Evolutionary conservation across 2,113 vertebrate species (phyloP).

Genomic region (Prionailurus bengalensis): DNA sequence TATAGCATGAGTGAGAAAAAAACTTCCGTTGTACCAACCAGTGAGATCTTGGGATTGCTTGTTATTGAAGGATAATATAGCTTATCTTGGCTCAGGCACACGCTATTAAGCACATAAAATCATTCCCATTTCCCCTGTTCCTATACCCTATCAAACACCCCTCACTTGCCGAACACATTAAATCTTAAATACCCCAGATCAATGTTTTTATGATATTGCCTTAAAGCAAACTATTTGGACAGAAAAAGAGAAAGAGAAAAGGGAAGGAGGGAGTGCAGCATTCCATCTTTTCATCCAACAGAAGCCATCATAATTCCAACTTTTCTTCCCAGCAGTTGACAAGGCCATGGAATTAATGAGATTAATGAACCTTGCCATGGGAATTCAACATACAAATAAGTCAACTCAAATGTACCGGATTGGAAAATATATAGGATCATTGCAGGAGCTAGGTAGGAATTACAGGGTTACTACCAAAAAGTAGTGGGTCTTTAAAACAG

Average conservation of each 20-base stretch:
- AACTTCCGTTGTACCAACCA: not conserved
- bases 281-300: not conserved
- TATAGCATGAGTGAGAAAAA: not conserved
- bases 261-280: not conserved
- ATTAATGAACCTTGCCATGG: not conserved
- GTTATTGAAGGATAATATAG: not conserved
- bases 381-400: not conserved
- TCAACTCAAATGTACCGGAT: not conserved
- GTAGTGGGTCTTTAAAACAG: not conserved
- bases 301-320: not conserved
- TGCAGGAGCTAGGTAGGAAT: not conserved
- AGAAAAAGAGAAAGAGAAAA: not conserved
- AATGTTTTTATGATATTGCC: not conserved
- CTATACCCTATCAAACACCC: not conserved
- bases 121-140: not conserved
- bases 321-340: not conserved
- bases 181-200: not conserved
- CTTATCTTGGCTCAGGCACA: not conserved
- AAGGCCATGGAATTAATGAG: not conserved
- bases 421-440: conserved; percentile 32
- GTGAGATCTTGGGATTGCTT: not conserved
- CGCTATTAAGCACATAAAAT: not conserved
- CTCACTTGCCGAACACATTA: not conserved
- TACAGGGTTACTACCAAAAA: not conserved
- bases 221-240: not conserved